Evolutionary conservation across 1,140 invertebrate genomes (phyloP).

Genomic region (Macrobrachium nipponense): DNA sequence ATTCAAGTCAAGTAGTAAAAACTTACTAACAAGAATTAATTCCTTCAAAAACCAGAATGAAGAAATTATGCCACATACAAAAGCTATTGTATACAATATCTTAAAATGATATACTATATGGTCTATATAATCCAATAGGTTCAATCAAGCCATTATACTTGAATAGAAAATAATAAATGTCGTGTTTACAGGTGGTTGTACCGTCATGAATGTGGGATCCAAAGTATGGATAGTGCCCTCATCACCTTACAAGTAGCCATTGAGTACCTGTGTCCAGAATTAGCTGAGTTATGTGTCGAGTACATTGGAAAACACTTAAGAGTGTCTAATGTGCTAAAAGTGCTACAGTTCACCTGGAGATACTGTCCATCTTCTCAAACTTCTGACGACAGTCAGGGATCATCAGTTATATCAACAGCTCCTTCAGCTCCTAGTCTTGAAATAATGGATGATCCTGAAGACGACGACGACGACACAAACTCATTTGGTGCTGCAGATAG

Average conservation of each 20-base stretch:
- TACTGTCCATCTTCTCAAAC: slow-evolving; percentile 65
- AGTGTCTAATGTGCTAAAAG: slow-evolving; percentile 68
- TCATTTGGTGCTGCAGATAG: slow-evolving; percentile 20
- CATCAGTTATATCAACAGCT: slow-evolving; percentile 47
- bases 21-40: too few species aligned
- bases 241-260: slow-evolving; percentile 77
- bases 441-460: slow-evolving; percentile 17
- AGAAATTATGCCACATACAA: too few species aligned
- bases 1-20: too few species aligned
- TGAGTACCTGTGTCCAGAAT: slow-evolving; percentile 76
- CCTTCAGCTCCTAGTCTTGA: slow-evolving; percentile 64
- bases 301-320: slow-evolving; percentile 72
- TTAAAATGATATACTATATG: too few species aligned
- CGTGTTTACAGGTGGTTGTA: slow-evolving; percentile 73
- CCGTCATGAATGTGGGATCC: slow-evolving; percentile 74
- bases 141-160: not conserved
- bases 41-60: too few species aligned
- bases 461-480: not conserved
- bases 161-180: not conserved
- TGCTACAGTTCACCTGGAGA: slow-evolving; percentile 70
- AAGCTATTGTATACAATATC: too few species aligned
- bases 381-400: slow-evolving; percentile 1
- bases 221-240: slow-evolving; percentile 75
- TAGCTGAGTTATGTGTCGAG: slow-evolving; percentile 74
- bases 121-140: too few species aligned